Conservation (phyloP, 2,888 invertebrate species). For the Ophion costatus region DNA sequence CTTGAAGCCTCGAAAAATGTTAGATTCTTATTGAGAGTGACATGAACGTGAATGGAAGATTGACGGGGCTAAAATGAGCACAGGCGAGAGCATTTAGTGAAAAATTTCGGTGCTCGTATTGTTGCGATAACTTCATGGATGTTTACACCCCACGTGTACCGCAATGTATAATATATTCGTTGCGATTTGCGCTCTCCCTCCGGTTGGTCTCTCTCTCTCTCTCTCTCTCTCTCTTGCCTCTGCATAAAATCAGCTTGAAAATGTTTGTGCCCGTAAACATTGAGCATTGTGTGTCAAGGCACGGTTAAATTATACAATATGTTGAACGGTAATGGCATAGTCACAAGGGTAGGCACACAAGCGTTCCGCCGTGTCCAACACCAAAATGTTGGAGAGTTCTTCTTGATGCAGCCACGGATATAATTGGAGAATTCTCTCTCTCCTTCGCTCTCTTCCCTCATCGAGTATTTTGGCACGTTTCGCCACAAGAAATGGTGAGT, state of each 20-base stretch:
- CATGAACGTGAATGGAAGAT: not conserved
- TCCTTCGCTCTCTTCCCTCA: not conserved
- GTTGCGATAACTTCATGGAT: not conserved
- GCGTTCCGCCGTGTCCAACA: not conserved
- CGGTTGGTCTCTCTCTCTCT: not conserved
- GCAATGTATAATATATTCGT: not conserved
- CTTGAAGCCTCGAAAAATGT: not conserved
- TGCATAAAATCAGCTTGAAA: slow-evolving; percentile 18
- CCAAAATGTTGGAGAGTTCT: slow-evolving; percentile 15
- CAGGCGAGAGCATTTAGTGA: not conserved
- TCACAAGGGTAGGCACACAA: slow-evolving; percentile 5
- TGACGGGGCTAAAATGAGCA: not conserved
- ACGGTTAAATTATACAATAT: slow-evolving; percentile 43
- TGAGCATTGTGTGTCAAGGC: slow-evolving; percentile 32
- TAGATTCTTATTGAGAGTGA: not conserved
- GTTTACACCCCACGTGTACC: not conserved
- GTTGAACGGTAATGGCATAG: slow-evolving; percentile 23
- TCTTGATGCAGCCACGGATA: not conserved
- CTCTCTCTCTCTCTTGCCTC: not conserved
- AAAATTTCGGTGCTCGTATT: not conserved
- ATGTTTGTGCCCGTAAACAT: slow-evolving; percentile 35
- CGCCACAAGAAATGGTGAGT: slow-evolving; percentile 56
- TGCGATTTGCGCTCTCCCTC: not conserved
- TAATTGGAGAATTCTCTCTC: not conserved
- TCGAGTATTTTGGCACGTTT: slow-evolving; percentile 60